Evolutionary conservation across 2,888 invertebrate genomes (phyloP).

Genomic region (Didymodactylos carnosus): DNA sequence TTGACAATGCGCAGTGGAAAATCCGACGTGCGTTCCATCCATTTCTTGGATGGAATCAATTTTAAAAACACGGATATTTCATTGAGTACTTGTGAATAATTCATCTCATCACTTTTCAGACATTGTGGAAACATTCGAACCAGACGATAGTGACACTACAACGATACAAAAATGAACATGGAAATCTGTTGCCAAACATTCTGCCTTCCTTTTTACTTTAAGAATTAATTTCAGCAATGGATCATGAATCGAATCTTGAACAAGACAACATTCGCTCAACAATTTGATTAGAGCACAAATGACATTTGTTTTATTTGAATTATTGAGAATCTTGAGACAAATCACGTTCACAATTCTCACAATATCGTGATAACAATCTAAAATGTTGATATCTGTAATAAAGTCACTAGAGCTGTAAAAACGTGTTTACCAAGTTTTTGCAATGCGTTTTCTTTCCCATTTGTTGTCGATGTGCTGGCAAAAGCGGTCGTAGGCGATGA

Average conservation of each 20-base stretch:
- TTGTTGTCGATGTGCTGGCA: neutral
- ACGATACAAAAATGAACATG: neutral
- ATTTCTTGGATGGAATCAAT: conserved; percentile 4
- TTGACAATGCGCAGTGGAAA: conserved; percentile 11
- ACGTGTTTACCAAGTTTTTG: no score
- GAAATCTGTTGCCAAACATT: neutral
- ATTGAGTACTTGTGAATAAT: conserved; percentile 6
- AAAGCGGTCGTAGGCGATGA: no score
- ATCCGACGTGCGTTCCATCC: neutral
- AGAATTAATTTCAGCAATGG: conserved; percentile 9
- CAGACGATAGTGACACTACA: neutral
- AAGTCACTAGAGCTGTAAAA: no score
- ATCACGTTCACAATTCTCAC: conserved; percentile 11
- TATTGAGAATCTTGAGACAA: conserved; percentile 5
- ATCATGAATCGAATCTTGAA: neutral
- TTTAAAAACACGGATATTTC: conserved; percentile 12
- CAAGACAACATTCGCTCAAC: conserved; percentile 5
- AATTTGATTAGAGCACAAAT: conserved; percentile 2
- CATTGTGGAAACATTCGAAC: neutral
- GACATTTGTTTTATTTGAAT: conserved; percentile 7
- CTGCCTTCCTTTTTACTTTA: neutral
- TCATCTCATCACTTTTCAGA: conserved; percentile 6
- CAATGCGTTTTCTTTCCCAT: no score
- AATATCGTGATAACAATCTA: neutral
- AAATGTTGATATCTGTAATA: no score